Base-by-base conservation (phyloP, 2,888 invertebrate genomes). In the Philhelius pedissequus region DNA sequence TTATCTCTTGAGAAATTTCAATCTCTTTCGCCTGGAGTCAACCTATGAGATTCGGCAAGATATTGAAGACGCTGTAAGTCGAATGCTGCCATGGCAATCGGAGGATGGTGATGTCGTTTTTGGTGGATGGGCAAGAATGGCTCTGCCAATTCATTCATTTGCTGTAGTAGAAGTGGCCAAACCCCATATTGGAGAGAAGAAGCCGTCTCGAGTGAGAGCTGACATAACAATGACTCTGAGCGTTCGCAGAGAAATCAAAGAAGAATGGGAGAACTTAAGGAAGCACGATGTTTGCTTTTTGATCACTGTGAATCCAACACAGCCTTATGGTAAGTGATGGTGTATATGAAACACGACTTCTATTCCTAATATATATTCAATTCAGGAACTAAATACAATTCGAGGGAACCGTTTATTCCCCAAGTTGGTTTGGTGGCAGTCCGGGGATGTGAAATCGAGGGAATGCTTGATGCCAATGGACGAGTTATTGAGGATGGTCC, bases 81-180 rank as follows among this genome's bases (percentile, higher is more conserved):
- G 99, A 88, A 93, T 99, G 90, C 96, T 98, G 88, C 99, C 99
- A 66, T 99, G 99, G 97, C 94, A 94, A 90, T 93, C 97, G 0
- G 99, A 98, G 93, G 97, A 98, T 90, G 95, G 94, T 0, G 94
- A 94, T 68, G 94, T 96, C 0, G 96, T 96, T 88, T 99, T 98
- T 92, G 98, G 98, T 13, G 99, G 99, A 2, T 99, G 99, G 99
- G 99, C 99, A 0, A 94, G 99, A 84, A 99, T 99, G 99, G 99
- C 99, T 0, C 96, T 98, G 88, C 97, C 98, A 0, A 96, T 99
- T 74, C 94, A 95, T 8, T 95, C 95, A 79, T 99, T 99, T 92
- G 96, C 96, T 3, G 97, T 99, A 1, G 97, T 99, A 0, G 99
- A 99, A 92, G 98, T 98, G 8, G 95, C 97, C 0, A 97, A 97